phyloP scores from a whole-genome alignment of 2,888 invertebrate species.

The Troides oblongomaculatus region DNA sequence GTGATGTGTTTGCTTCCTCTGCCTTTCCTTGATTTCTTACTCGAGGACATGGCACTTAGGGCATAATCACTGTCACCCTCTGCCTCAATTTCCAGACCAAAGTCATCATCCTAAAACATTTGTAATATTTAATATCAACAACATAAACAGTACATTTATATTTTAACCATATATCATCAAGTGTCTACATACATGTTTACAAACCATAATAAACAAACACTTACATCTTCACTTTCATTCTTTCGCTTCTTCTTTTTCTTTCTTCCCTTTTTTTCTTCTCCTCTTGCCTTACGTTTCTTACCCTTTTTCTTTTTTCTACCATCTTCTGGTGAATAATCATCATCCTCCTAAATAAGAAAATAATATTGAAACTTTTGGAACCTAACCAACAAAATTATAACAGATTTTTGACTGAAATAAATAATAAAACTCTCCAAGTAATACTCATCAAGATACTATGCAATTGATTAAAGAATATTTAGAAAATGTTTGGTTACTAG shows the following conservation, averaged over 20 bases:
- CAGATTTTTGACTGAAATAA: neutral
- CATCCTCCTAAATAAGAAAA: slow-evolving; percentile 82
- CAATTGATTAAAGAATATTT: too few relatives aligned
- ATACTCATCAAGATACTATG: too few relatives aligned
- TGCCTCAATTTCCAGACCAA: slow-evolving; percentile 75
- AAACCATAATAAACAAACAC: slow-evolving; percentile 32
- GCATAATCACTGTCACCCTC: slow-evolving; percentile 90
- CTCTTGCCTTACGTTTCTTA: slow-evolving; percentile 94
- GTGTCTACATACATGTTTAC: neutral
- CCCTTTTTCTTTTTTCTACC: slow-evolving; percentile 94
- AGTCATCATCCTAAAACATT: slow-evolving; percentile 85
- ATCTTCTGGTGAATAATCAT: slow-evolving; percentile 92
- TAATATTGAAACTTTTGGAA: neutral
- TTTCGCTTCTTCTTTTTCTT: slow-evolving; percentile 97
- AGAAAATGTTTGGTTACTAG: too few relatives aligned
- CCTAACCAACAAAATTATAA: neutral
- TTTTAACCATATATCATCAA: neutral
- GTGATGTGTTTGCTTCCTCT: slow-evolving; percentile 77
- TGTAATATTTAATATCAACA: neutral
- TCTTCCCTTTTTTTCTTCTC: slow-evolving; percentile 94
- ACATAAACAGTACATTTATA: neutral
- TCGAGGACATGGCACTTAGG: slow-evolving; percentile 77
- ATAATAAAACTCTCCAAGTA: neutral
- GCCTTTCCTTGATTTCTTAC: slow-evolving; percentile 83
- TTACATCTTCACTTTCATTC: slow-evolving; percentile 91